Evolutionary conservation across 2,888 invertebrate species (phyloP), one percentile per base, ranked within the genome.

Genomic region (Andrena minutula): DNA sequence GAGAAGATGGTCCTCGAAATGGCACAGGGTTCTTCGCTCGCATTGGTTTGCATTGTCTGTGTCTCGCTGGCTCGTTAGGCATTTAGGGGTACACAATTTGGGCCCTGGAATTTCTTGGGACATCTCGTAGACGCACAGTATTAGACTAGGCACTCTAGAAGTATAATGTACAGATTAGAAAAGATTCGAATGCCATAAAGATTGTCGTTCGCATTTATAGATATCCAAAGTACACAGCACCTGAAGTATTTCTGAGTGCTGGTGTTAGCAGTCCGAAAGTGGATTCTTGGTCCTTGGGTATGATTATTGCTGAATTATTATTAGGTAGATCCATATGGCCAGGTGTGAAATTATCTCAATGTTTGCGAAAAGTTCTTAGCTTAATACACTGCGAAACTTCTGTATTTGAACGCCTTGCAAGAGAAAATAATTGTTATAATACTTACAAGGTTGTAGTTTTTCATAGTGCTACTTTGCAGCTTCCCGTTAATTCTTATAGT

Each of bases 221-320:
- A 7, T 95, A 96, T 88, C 96, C 97, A 70, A 96, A 96, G 87
- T 98, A 98, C 91, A 95, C 97, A 83, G 96, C 98, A 28, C 98
- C 98, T 0, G 98, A 98, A 94, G 96, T 97, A 51, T 96, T 97
- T 88, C 92, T 97, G 2, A 95, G 95, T 70, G 96, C 96, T 32
- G 95, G 96, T 70, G 87, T 91, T 73, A 94, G 94, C 79, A 97
- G 97, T 66, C 95, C 96, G 0, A 97, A 98, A 93, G 96, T 97
- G 23, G 99, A 99, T 94, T 95, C 98, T 35, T 99, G 99, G 99
- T 97, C 98, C 0, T 94, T 98, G 79, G 99, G 99, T n/a, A 96
- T 99, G 78, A 96, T 99, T 79, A 93, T 99, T 47, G 95, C 97
- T 0, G 99, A 99, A 94, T 94, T 98, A 4, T 94, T 97, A 78